phyloP scores from a whole-genome alignment of 2,888 invertebrate species.

The Orthosia cruda region DNA sequence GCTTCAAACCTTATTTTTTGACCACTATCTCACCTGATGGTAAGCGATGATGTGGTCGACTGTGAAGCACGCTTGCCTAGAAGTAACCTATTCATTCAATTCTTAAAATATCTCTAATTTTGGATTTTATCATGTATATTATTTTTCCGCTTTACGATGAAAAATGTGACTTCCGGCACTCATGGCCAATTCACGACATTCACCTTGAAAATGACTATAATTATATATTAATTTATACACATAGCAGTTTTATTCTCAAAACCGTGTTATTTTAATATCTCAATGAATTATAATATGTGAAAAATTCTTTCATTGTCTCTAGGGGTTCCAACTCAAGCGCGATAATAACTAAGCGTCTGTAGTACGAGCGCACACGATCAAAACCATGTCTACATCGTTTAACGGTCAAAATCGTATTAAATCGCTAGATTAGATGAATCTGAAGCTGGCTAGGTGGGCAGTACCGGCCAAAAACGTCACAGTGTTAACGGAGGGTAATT shows the following conservation, averaged over 20 bases:
- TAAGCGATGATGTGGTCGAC: too few species aligned
- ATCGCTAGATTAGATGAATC: too few species aligned
- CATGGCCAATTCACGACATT: slow-evolving; percentile 33
- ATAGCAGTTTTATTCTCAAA: slow-evolving; percentile 6
- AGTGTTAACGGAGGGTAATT: too few species aligned
- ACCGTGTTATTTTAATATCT: slow-evolving; percentile 14
- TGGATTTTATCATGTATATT: neutral
- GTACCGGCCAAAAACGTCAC: too few species aligned
- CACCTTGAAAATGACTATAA: slow-evolving; percentile 32
- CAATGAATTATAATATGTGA: slow-evolving; percentile 10
- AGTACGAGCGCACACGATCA: too few species aligned
- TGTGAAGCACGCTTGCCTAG: too few species aligned
- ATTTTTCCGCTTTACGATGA: neutral
- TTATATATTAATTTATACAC: slow-evolving; percentile 26
- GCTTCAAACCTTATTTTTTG: too few species aligned
- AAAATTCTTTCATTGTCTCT: neutral
- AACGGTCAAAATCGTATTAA: too few species aligned
- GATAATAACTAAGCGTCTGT: neutral
- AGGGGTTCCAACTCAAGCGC: neutral
- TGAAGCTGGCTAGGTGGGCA: too few species aligned
- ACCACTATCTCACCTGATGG: too few species aligned
- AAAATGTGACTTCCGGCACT: slow-evolving; percentile 13
- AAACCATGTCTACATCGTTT: too few species aligned
- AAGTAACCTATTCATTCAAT: too few species aligned
- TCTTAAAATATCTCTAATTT: neutral